Evolutionary conservation across 2,888 invertebrate species (phyloP).

Genomic region (Eulithis prunata): DNA sequence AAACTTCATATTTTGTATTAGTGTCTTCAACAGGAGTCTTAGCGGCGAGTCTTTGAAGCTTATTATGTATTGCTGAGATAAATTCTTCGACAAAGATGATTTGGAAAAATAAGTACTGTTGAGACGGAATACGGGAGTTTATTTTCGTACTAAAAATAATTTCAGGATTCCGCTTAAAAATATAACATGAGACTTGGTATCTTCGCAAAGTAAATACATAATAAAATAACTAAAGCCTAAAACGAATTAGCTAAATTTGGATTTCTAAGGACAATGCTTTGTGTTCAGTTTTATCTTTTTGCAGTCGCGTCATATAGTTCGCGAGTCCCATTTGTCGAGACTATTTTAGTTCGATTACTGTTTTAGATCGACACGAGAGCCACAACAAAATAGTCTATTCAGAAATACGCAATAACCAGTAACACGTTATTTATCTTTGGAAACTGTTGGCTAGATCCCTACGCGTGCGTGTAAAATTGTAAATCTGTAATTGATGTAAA

Average conservation of each 20-base stretch:
- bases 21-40: not conserved
- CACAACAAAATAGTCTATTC: conserved; percentile 30
- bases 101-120: not conserved
- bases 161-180: too few relatives aligned
- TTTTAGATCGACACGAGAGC: conserved; percentile 36
- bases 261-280: conserved; percentile 28
- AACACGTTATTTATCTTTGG: conserved; percentile 1
- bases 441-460: conserved; percentile 14
- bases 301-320: conserved; percentile 33
- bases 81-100: not conserved
- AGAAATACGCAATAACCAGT: conserved; percentile 28
- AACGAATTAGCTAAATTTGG: conserved; percentile 26
- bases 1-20: not conserved
- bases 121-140: not conserved
- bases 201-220: too few relatives aligned
- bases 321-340: conserved; percentile 28
- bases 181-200: too few relatives aligned
- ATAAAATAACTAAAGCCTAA: not conserved
- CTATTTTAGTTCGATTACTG: conserved; percentile 40
- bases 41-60: not conserved
- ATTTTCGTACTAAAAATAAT: too few relatives aligned
- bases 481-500: not conserved
- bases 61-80: not conserved
- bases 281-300: conserved; percentile 32
- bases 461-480: conserved; percentile 11